These are phyloP conservation scores for Leptopilina clavipes DNA, from an alignment of 1,140 invertebrate species.

Conservation along the genomic window DNA sequence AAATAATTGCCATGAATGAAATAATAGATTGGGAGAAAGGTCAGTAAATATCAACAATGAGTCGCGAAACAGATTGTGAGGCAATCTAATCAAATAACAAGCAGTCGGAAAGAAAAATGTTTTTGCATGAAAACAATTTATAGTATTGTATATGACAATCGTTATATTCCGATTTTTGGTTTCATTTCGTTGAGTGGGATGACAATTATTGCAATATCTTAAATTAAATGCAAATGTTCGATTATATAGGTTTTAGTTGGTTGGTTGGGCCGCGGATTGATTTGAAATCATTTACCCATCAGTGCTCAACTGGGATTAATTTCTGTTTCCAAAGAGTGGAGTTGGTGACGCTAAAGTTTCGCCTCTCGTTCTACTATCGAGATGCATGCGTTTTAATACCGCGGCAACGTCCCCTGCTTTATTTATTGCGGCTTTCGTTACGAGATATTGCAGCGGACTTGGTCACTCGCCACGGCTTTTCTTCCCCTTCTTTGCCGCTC, in stretches of 20 bases:
- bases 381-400: constrained; percentile 32
- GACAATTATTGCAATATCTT: constrained; percentile 19
- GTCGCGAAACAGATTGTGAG: not conserved
- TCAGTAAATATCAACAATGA: not conserved
- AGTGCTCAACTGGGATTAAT: constrained; percentile 29
- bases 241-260: constrained; percentile 1
- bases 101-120: not conserved
- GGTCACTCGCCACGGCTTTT: constrained; percentile 16
- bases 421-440: constrained; percentile 25
- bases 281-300: constrained; percentile 27
- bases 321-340: not conserved
- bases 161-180: constrained; percentile 4
- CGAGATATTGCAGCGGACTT: constrained; percentile 28
- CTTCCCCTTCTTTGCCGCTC: not conserved
- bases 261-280: constrained; percentile 16
- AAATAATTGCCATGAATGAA: too few species aligned
- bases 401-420: constrained; percentile 1
- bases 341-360: not conserved
- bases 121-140: not conserved
- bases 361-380: not conserved
- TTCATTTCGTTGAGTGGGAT: not conserved
- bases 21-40: too few species aligned
- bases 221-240: constrained; percentile 4
- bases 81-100: not conserved
- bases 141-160: not conserved